Evolutionary conservation across 2,797 vertebrate species (phyloP), one percentile per base, ranked within the genome.

Genomic region (Anolis apletophallus): DNA sequence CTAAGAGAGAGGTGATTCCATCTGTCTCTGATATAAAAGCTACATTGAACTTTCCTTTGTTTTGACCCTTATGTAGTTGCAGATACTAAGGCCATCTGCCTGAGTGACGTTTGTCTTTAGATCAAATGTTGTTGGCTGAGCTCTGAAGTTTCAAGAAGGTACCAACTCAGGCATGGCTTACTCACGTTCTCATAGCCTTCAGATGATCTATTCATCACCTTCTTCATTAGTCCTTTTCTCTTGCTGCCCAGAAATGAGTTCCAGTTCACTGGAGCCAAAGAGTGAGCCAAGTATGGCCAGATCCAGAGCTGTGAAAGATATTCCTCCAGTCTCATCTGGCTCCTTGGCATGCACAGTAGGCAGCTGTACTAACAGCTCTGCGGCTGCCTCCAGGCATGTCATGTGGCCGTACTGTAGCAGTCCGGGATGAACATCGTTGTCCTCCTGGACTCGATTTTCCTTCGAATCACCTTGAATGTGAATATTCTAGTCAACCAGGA

Each of bases 401-500:
- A 84, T 85, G 88, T 81, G 93, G 86, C 91, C 87, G 2, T 9
- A 3, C 80, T 50, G 0, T 52, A 40, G 85, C 19, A 69, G 52
- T 23, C 50, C 87, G 79, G 77, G 89, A 85, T 78, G 83, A 92
- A 87, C 91, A 75, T 86, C 89, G 87, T 92, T 57, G 67, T 91
- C 88, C 92, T 96, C 92, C 89, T 93, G 91, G 89, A 92, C 88
- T 91, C 68, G 61, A 61, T 91, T 93, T 96, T 90, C 93, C 92
- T 96, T 94, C 92, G 92, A 90, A 92, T 95, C 93, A 94, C 93
- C 95, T 96, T 95, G 93, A 94, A 93, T 93, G 83, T 0, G 1
- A 94, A 92, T 67, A n/a, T 36, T n/a, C 23, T 40, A 19, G 14
- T 74, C 32, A 72, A 73, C 77, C 54, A 46, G 68, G 77, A 59